Conservation (phyloP, 30 jellyfish, hydroid and myxozoan species). For the Sanderia malayensis region DNA sequence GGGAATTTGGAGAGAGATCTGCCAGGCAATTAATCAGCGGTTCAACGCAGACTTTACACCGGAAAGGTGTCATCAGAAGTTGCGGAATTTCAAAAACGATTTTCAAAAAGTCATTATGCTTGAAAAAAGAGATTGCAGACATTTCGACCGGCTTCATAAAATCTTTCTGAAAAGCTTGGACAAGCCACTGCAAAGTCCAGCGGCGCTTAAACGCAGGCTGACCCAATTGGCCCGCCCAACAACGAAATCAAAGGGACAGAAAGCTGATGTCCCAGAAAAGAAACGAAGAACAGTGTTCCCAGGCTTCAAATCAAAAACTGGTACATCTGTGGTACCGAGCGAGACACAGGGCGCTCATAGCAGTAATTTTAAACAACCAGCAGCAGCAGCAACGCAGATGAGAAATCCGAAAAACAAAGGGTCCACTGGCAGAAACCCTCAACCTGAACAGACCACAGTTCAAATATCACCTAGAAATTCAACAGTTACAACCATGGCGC, state of each 20-base stretch:
- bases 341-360: too few relatives aligned
- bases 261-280: slow-evolving; percentile 14
- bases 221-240: slow-evolving; percentile 59
- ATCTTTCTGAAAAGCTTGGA: slow-evolving; percentile 39
- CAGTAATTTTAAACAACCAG: not conserved
- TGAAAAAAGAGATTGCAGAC: slow-evolving; percentile 61
- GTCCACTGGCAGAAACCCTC: not conserved
- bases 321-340: not conserved
- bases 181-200: slow-evolving; percentile 67
- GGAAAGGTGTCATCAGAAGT: slow-evolving; percentile 80
- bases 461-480: too few relatives aligned
- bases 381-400: not conserved
- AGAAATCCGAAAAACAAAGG: not conserved
- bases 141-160: slow-evolving; percentile 50
- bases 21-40: slow-evolving; percentile 43
- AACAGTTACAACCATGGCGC: not conserved
- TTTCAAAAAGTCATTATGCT: slow-evolving; percentile 80
- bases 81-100: slow-evolving; percentile 79
- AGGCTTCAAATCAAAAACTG: slow-evolving; percentile 18
- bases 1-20: slow-evolving; percentile 80
- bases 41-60: slow-evolving; percentile 70
- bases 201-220: slow-evolving; percentile 63
- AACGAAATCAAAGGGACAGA: slow-evolving; percentile 12
- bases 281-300: slow-evolving; percentile 16
- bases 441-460: not conserved